Percentiles rank a stretch among this genome's conserved stretches.
Evolutionary conservation across 2,797 vertebrate genomes (phyloP).

Genomic region (Gallinago stenura): DNA sequence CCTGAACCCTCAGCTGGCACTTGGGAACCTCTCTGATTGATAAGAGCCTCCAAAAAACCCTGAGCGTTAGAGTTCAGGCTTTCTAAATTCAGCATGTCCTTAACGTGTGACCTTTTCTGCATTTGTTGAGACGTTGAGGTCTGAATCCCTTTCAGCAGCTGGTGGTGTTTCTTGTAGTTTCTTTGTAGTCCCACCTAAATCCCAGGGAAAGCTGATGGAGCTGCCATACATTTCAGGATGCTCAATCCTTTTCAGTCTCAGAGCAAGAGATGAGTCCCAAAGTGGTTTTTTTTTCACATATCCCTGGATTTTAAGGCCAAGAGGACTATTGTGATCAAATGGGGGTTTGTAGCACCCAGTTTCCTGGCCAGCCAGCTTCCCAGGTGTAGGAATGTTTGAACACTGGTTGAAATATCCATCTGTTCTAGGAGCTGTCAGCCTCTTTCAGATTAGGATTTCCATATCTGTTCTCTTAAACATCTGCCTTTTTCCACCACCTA

Average conservation of each 20-base stretch:
- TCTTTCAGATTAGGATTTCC: neutral
- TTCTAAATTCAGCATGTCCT: neutral
- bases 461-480: neutral
- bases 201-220: neutral
- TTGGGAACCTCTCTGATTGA: neutral
- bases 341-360: neutral
- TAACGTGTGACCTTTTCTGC: neutral
- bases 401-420: neutral
- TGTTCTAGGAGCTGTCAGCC: neutral
- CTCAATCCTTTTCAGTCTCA: neutral
- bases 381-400: neutral
- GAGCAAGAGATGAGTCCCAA: neutral
- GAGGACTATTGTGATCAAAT: neutral
- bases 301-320: neutral
- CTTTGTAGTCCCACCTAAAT: neutral
- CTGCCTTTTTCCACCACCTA: neutral
- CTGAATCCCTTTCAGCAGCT: neutral
- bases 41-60: neutral
- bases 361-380: neutral
- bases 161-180: neutral
- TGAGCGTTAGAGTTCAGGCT: neutral
- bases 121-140: accelerated
- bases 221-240: neutral
- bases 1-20: neutral
- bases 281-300: neutral